Base-by-base conservation (phyloP, 2,113 vertebrate genomes). In the Dolichallabes microphthalmus region DNA sequence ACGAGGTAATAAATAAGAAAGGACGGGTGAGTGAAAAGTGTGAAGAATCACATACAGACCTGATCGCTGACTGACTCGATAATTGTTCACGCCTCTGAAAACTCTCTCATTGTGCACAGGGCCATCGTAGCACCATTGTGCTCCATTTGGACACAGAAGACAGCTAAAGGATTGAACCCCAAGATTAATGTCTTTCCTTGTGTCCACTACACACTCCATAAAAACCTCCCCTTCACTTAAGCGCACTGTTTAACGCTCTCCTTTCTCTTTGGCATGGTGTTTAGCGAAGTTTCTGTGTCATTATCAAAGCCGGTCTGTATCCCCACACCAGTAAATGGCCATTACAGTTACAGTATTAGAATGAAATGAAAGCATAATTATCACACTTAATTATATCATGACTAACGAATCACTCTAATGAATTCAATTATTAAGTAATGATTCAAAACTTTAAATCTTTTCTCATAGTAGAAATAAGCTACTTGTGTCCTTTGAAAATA, bases 161-260 rank as follows among this genome's bases (percentile, higher is more conserved):
- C 89, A 90, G 87, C 82, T 88, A 85, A 85, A 85, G 83, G 89
- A 86, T 77, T 79, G 76, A 90, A 87, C 84, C 64, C 83, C 55
- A 88, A 89, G 89, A 90, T 90, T 90, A 87, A 90, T 90, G 89
- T 84, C 79, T 69, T 58, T 85, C 69, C 74, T 68, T 50, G 80
- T 81, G 87, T 86, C 87, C 73, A 87, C 83, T 76, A 83, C 80
- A 83, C 83, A 83, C 85, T 87, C 80, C 83, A 87, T 89, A 86
- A 87, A 88, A 86, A 87, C 87, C 89, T 88, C 89, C 87, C 85
- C 87, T 88, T 85, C 87, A 87, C 89, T 89, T 89, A 89, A 87
- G 82, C 61, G 61, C 57, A 64, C 85, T 78, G 86, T 69, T 69
- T 79, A 57, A 84, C 30, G 66, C 61, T 35, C 35, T n/a, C n/a